Evolutionary conservation across 2,113 vertebrate species (phyloP), one percentile per base, ranked within the genome.

Genomic region (Hippocampus comes): DNA sequence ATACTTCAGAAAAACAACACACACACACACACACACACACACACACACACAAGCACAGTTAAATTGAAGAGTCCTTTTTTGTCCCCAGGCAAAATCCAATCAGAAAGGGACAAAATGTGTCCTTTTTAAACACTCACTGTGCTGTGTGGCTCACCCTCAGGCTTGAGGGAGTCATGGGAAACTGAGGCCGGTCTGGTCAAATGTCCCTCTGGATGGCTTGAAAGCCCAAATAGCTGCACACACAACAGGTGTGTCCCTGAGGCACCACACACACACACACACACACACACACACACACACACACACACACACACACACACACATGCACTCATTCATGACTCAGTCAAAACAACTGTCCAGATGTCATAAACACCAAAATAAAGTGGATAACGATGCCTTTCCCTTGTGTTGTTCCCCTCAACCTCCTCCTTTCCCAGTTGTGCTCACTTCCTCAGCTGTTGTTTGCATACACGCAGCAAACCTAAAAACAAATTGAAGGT

Each of bases 241-340:
- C 82, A 85, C 80, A 87, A 80, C 88, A 90, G 89, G 89, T 90
- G 89, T 84, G 86, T 84, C 82, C 77, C 82, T 82, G 72, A 30
- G 74, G 76, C 76, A 75, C 68, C 10, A 63, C 75, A 67, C 72
- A 71, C 69, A 27, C 43, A 12, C 55, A 73, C 68, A 68, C 76
- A 69, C 71, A 67, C 42, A 27, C 38, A 23, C 27, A 30, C 42
- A 48, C 10, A 63, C 75, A 63, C 70, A 69, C 71, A 17, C 43
- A 23, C 53, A 71, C 68, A 68, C 76, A 69, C 71, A 63, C 70
- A 69, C 69, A 17, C 43, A 12, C 53, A 71, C 68, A 68, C 76
- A 67, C 71, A 63, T 42, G n/a, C 38, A 23, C 41, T 30, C 49
- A 48, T 6, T 20, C 67, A 69, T 20, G 10, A 41, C 75, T 79